phyloP scores from a whole-genome alignment of 2,888 invertebrate species.

The Rhaphigaster nebulosa region DNA sequence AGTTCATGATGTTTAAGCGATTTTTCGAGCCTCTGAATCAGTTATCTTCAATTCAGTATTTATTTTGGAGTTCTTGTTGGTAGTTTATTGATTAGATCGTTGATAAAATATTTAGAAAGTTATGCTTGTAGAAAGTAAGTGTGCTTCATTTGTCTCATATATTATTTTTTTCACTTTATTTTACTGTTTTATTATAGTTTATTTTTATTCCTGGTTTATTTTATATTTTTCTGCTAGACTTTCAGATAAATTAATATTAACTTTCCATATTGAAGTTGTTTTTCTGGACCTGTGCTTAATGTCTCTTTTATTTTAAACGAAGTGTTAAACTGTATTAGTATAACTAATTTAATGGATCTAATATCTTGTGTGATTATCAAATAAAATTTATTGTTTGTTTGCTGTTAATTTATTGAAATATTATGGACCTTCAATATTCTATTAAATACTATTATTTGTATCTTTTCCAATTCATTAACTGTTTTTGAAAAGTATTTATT shows the following conservation, averaged over 20 bases:
- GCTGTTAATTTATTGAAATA: neutral
- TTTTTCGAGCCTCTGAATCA: neutral
- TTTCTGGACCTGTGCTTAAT: neutral
- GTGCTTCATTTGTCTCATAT: conserved; percentile 18
- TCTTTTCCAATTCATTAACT: neutral
- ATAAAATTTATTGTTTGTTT: neutral
- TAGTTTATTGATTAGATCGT: conserved; percentile 26
- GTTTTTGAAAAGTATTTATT: neutral
- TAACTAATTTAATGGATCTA: neutral
- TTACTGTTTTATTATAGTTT: neutral
- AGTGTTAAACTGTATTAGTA: neutral
- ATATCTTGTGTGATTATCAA: neutral
- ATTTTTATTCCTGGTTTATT: neutral
- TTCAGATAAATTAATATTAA: neutral
- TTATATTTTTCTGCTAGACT: neutral
- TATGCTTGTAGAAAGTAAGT: conserved; percentile 35
- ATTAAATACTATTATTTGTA: neutral
- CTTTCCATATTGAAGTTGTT: conserved; percentile 13
- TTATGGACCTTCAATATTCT: neutral
- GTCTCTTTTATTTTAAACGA: neutral
- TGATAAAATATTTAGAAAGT: conserved; percentile 49
- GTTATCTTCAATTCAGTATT: neutral
- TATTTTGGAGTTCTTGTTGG: neutral
- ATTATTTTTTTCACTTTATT: neutral
- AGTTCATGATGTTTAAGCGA: neutral